These are phyloP conservation scores for Phorcus lineatus DNA, from an alignment of 2,888 invertebrate species.

Conservation along the genomic window DNA sequence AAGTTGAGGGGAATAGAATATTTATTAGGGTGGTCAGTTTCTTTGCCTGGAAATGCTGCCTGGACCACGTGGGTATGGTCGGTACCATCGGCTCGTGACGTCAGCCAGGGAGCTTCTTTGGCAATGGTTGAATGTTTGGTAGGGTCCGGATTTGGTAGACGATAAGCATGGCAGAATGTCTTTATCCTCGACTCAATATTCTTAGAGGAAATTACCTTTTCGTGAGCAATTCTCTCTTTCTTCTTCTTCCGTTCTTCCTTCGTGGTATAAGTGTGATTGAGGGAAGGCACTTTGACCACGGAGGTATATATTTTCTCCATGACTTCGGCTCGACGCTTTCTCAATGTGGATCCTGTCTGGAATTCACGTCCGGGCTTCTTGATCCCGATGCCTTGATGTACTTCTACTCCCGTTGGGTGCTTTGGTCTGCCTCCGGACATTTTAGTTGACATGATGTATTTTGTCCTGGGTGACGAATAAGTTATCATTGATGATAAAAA, in stretches of 20 bases:
- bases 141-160: not conserved
- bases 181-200: not conserved
- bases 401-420: not conserved
- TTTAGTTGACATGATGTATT: too few relatives aligned
- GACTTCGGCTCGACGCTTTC: not conserved
- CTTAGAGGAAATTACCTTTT: not conserved
- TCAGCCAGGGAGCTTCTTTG: not conserved
- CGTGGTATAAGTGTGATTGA: not conserved
- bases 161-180: not conserved
- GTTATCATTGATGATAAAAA: too few relatives aligned
- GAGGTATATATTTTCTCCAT: not conserved
- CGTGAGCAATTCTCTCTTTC: not conserved
- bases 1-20: not conserved
- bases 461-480: too few relatives aligned
- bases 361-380: not conserved
- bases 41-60: not conserved
- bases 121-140: not conserved
- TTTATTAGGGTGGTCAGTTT: not conserved
- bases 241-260: not conserved
- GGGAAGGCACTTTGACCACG: not conserved
- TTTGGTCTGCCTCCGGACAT: too few relatives aligned
- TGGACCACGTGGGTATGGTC: not conserved
- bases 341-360: not conserved
- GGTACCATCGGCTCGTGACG: not conserved
- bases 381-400: not conserved